These are phyloP conservation scores for Leucoraja erinaceus DNA, from an alignment of 2,113 vertebrate genomes.

Conservation along the genomic window DNA sequence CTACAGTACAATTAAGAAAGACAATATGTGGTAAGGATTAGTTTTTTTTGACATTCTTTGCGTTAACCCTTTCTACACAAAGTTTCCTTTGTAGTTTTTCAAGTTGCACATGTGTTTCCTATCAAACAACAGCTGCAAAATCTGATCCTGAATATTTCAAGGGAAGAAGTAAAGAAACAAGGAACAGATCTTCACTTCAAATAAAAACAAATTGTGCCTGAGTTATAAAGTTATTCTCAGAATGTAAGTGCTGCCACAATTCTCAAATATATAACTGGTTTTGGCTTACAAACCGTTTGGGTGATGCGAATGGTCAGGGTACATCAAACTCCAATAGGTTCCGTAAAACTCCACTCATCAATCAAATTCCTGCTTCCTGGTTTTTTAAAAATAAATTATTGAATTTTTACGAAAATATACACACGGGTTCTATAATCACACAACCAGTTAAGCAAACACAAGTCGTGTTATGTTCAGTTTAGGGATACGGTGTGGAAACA, in stretches of 20 bases:
- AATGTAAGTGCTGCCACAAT: constrained; percentile 8
- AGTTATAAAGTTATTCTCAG: constrained; percentile 19
- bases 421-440: background rate
- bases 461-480: background rate
- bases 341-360: background rate
- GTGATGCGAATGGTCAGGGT: background rate
- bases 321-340: background rate
- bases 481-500: too few species aligned
- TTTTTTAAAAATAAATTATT: background rate
- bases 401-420: constrained; percentile 13
- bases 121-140: constrained; percentile 24
- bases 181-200: constrained; percentile 31
- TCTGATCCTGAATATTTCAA: constrained; percentile 28
- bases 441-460: background rate
- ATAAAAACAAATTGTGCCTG: constrained; percentile 29
- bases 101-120: constrained; percentile 13
- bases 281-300: constrained; percentile 6
- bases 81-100: constrained; percentile 34
- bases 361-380: constrained; percentile 10
- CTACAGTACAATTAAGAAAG: constrained; percentile 38
- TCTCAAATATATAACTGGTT: constrained; percentile 18
- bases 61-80: constrained; percentile 36
- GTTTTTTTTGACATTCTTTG: constrained; percentile 29
- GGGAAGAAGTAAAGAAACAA: constrained; percentile 7
- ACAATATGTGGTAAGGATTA: constrained; percentile 35